Percentiles rank a stretch among this genome's conserved stretches.
phyloP scores from a whole-genome alignment of 2,113 vertebrate genomes.

The Myanophis thanlyinensis region DNA sequence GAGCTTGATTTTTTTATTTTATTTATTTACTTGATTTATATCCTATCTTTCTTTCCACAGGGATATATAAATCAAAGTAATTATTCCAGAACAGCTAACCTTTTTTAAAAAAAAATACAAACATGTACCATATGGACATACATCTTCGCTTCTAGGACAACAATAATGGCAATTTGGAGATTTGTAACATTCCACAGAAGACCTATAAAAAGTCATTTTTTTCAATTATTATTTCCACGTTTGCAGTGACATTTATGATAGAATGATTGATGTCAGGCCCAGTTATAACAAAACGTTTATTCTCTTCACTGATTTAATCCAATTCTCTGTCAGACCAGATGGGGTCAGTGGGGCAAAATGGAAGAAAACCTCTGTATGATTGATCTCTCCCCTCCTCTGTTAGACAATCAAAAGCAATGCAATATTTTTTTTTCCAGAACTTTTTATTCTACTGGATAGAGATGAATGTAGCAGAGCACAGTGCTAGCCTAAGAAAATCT shows the following conservation, averaged over 20 bases:
- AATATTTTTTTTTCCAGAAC: neutral
- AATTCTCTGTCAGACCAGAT: constrained; percentile 11
- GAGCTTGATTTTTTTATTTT: constrained; percentile 21
- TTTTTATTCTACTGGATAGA: neutral
- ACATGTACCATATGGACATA: constrained; percentile 20
- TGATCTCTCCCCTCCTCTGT: neutral
- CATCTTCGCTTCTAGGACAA: constrained; percentile 20
- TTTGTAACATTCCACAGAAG: constrained; percentile 3
- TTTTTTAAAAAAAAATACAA: constrained; percentile 25
- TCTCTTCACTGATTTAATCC: neutral
- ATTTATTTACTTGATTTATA: neutral
- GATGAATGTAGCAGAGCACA: neutral
- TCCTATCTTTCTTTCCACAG: neutral
- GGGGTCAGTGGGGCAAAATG: neutral
- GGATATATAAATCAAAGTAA: constrained; percentile 42
- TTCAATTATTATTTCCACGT: constrained; percentile 1
- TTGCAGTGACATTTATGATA: constrained; percentile 9
- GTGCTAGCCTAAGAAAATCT: neutral
- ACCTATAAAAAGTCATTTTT: neutral
- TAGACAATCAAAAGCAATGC: constrained; percentile 14
- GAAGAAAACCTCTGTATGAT: constrained; percentile 17
- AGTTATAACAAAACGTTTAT: constrained; percentile 10
- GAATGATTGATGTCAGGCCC: constrained; percentile 2
- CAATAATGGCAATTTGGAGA: neutral
- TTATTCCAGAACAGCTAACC: constrained; percentile 34